phyloP scores from a whole-genome alignment of 2,888 invertebrate genomes.

The Agrilus biguttatus region DNA sequence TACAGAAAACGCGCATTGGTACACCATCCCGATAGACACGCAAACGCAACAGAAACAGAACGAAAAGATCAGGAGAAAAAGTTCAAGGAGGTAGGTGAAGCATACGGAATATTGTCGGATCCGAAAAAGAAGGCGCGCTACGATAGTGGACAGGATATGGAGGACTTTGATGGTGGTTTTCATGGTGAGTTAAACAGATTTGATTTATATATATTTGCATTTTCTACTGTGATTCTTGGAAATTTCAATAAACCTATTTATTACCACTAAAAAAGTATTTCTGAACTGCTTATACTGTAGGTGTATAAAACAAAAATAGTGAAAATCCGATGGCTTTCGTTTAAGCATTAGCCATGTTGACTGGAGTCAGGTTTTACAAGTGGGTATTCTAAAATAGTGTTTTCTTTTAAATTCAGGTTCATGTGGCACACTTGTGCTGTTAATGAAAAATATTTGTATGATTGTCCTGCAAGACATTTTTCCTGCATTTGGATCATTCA shows the following conservation, averaged over 20 bases:
- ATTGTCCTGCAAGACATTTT: no score
- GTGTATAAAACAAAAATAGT: no score
- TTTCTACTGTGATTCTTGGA: no score
- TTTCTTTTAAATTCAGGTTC: background rate
- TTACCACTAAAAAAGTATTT: no score
- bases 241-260: no score
- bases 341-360: no score
- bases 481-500: no score
- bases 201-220: slow-evolving; percentile 1
- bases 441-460: no score
- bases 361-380: background rate
- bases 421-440: no score
- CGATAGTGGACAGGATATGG: slow-evolving; percentile 82
- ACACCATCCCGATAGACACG: slow-evolving; percentile 90
- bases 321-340: no score
- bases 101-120: slow-evolving; percentile 83
- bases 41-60: slow-evolving; percentile 68
- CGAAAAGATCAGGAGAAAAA: slow-evolving; percentile 85
- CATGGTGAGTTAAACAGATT: slow-evolving; percentile 20
- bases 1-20: slow-evolving; percentile 81
- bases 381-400: background rate
- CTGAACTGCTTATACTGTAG: no score
- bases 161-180: slow-evolving; percentile 50
- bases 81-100: slow-evolving; percentile 95
- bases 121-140: slow-evolving; percentile 79